Percentiles rank a stretch among this genome's conserved stretches.
Conservation (phyloP, 2,888 invertebrate species). For the Rhimphoctona megacephalus region DNA sequence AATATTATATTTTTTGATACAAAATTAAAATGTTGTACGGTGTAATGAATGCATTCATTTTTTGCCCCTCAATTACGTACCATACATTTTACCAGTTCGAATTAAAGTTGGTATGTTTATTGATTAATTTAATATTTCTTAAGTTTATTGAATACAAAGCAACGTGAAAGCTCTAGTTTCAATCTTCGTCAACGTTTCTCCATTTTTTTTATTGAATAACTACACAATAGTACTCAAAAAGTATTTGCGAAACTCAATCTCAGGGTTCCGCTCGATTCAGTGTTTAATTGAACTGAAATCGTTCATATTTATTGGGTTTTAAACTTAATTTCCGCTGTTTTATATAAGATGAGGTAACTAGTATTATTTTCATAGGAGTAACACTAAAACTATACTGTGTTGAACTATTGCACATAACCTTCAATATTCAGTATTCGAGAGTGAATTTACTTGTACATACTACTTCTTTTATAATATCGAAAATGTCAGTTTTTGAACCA, state of each 20-base stretch:
- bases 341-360: too few relatives aligned
- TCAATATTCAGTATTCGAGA: too few relatives aligned
- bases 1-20: conserved; percentile 30
- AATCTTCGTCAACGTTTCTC: not conserved
- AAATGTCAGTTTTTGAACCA: too few relatives aligned
- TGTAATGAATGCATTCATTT: not conserved
- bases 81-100: not conserved
- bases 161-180: not conserved
- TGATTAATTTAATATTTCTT: not conserved
- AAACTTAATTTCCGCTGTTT: too few relatives aligned
- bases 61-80: not conserved
- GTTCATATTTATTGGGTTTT: too few relatives aligned
- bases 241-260: not conserved
- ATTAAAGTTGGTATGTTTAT: not conserved
- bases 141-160: not conserved
- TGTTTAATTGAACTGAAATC: not conserved
- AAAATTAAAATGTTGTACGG: not conserved
- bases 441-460: too few relatives aligned
- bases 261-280: not conserved
- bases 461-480: too few relatives aligned
- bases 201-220: not conserved
- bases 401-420: too few relatives aligned
- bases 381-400: too few relatives aligned
- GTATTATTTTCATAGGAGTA: too few relatives aligned
- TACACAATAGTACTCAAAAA: not conserved